A percentile compares a stretch with the other conserved stretches of the same genome.
Conservation (phyloP, 2,797 vertebrate genomes). For the Gymnocypris eckloni region DNA sequence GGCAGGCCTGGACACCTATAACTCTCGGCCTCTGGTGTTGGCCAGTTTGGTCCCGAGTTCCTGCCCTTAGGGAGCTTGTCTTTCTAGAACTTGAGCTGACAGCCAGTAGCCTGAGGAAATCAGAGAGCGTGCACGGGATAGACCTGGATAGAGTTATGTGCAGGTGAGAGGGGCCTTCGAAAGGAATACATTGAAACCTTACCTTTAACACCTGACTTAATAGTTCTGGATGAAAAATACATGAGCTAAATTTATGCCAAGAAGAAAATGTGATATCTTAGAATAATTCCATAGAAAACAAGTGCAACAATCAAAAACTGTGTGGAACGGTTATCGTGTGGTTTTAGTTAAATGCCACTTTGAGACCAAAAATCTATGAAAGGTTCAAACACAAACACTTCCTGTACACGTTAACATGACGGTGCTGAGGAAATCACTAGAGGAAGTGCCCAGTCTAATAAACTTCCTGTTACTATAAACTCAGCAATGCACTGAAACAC, state of each 20-base stretch:
- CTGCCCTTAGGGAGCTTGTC: constrained; percentile 45
- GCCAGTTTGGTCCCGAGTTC: constrained; percentile 55
- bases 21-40: constrained; percentile 42
- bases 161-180: constrained; percentile 14
- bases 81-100: constrained; percentile 59
- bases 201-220: constrained; percentile 40
- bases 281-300: constrained; percentile 9
- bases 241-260: constrained; percentile 46
- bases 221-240: constrained; percentile 52
- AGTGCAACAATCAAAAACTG: not conserved
- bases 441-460: constrained; percentile 40
- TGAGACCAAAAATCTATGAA: not conserved
- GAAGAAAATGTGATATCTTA: constrained; percentile 11
- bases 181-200: constrained; percentile 44
- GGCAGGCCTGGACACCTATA: constrained; percentile 58
- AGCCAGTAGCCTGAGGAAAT: constrained; percentile 60
- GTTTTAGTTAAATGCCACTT: not conserved
- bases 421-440: not conserved
- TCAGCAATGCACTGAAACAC: not conserved
- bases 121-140: constrained; percentile 45
- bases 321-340: not conserved
- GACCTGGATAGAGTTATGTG: constrained; percentile 53
- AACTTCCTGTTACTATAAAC: constrained; percentile 42
- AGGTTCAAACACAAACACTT: not conserved
- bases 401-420: not conserved